Evolutionary conservation across 30 jellyfish, hydroid and myxozoan species (phyloP).

Genomic region (Clytia hemisphaerica): DNA sequence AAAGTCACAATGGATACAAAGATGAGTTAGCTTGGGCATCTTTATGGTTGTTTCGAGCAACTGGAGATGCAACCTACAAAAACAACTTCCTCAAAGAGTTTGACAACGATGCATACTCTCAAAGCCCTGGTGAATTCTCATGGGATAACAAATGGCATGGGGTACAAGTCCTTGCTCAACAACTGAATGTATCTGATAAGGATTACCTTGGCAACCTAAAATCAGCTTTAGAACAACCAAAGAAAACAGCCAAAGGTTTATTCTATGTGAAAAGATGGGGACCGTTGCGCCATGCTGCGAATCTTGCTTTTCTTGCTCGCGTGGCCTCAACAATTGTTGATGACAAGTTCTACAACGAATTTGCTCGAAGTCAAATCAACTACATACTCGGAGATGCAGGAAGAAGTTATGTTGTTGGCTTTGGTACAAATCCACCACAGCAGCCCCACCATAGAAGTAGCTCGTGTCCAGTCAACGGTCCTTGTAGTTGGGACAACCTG

Average conservation of each 20-base stretch:
- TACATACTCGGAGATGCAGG: slow-evolving; percentile 52
- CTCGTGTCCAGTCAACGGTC: slow-evolving; percentile 49
- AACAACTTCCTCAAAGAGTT: neutral
- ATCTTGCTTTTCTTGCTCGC: slow-evolving; percentile 45
- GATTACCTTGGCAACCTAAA: slow-evolving; percentile 1
- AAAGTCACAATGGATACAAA: slow-evolving; percentile 45
- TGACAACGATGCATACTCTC: neutral
- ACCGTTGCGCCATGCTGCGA: slow-evolving; percentile 53
- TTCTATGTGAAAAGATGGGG: slow-evolving; percentile 53
- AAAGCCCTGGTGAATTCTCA: slow-evolving; percentile 39
- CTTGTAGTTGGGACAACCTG: slow-evolving; percentile 40
- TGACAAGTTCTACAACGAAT: slow-evolving; percentile 26
- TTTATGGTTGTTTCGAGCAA: slow-evolving; percentile 53
- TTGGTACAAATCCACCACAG: slow-evolving; percentile 48
- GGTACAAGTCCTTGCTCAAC: slow-evolving; percentile 41
- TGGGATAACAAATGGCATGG: slow-evolving; percentile 69
- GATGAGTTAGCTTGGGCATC: slow-evolving; percentile 66
- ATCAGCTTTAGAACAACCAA: slow-evolving; percentile 9
- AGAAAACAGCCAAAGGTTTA: slow-evolving; percentile 47
- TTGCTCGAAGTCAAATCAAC: slow-evolving; percentile 45
- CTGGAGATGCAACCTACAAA: slow-evolving; percentile 21
- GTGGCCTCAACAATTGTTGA: slow-evolving; percentile 33
- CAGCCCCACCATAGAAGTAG: slow-evolving; percentile 61
- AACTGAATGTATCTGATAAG: slow-evolving; percentile 12
- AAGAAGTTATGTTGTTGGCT: slow-evolving; percentile 62